phyloP scores from a whole-genome alignment of 2,113 vertebrate species.

The Ammodytes marinus region DNA sequence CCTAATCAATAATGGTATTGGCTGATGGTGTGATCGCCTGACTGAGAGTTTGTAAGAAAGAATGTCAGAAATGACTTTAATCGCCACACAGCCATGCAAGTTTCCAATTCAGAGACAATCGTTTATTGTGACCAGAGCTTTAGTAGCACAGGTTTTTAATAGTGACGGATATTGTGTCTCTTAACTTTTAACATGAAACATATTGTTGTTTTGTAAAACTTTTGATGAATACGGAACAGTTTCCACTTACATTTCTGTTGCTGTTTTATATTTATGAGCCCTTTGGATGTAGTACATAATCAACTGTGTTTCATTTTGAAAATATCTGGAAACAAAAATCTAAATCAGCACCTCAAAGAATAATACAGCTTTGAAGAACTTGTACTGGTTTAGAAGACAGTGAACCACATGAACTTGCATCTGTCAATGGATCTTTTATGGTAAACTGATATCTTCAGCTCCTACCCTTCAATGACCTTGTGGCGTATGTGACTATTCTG shows the following conservation, averaged over 20 bases:
- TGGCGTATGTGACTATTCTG: neutral
- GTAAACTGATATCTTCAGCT: neutral
- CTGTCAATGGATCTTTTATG: neutral
- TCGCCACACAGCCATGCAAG: neutral
- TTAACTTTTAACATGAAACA: neutral
- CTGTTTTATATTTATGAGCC: constrained; percentile 8
- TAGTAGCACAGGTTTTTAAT: constrained; percentile 6
- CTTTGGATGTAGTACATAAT: constrained; percentile 2
- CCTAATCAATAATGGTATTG: constrained; percentile 42
- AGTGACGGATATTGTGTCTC: neutral
- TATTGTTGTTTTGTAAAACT: neutral
- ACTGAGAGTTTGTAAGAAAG: constrained; percentile 39
- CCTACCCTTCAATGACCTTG: neutral
- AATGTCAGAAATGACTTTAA: constrained; percentile 1
- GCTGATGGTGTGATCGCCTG: constrained; percentile 36
- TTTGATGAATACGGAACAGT: constrained; percentile 16
- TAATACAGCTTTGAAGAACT: neutral
- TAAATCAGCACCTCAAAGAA: constrained; percentile 16
- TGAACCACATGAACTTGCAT: neutral
- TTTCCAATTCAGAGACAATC: constrained; percentile 17
- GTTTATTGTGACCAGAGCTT: neutral
- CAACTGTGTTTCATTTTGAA: neutral
- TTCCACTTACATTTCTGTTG: neutral
- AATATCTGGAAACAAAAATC: constrained; percentile 26
- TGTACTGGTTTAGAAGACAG: neutral